Evolutionary conservation across 1,140 invertebrate species (phyloP).

Genomic region (Penaeus vannamei): DNA sequence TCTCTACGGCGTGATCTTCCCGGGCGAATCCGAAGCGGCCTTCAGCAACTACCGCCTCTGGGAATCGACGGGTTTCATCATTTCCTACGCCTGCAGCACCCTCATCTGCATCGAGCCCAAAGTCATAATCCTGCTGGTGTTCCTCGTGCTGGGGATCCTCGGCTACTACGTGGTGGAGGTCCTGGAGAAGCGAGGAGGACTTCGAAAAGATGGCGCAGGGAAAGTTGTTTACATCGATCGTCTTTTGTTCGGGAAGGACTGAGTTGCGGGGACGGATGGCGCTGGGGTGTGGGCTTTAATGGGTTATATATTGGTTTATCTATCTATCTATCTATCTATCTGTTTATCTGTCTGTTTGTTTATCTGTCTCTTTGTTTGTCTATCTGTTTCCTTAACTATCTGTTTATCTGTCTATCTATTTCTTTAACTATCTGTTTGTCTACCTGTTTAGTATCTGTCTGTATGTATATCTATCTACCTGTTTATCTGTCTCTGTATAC

Average conservation of each 20-base stretch:
- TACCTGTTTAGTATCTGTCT: not conserved
- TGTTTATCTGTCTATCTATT: too few relatives aligned
- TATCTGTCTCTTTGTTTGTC: too few relatives aligned
- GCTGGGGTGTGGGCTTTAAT: not conserved
- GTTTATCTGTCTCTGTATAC: too few relatives aligned
- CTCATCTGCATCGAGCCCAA: conserved; percentile 70
- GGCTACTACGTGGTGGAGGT: conserved; percentile 69
- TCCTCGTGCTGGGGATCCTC: conserved; percentile 68
- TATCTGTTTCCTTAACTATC: too few relatives aligned
- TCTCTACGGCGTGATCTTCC: conserved; percentile 64
- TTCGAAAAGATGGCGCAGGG: conserved; percentile 3
- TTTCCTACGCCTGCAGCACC: conserved; percentile 86
- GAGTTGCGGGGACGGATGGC: not conserved
- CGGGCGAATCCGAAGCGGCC: conserved; percentile 81
- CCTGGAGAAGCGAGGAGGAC: conserved; percentile 22
- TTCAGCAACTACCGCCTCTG: conserved; percentile 97
- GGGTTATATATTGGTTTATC: not conserved
- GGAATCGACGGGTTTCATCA: conserved; percentile 93
- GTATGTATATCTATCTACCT: too few relatives aligned
- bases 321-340: too few relatives aligned
- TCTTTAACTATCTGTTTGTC: not conserved
- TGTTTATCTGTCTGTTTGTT: too few relatives aligned
- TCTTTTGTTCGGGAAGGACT: not conserved
- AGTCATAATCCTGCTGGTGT: conserved; percentile 69
- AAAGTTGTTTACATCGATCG: conserved; percentile 33